Evolutionary conservation across 2,888 invertebrate species (phyloP).

Genomic region (Acrocyrtus sp.): DNA sequence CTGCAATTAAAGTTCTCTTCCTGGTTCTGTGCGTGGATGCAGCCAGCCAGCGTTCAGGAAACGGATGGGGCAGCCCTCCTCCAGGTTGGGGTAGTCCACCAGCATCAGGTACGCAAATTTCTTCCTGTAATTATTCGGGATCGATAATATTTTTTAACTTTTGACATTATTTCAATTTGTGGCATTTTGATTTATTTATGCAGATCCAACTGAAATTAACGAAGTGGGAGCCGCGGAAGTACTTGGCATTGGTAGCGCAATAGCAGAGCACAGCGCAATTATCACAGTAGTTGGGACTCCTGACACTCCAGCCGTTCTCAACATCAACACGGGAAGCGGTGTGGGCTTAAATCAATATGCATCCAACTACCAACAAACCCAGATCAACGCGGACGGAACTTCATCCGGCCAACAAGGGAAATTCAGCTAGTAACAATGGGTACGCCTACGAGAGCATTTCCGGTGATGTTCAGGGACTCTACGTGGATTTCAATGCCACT

Average conservation of each 20-base stretch:
- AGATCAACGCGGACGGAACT: conserved; percentile 31
- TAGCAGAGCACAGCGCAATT: conserved; percentile 30
- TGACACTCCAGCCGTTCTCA: conserved; percentile 14
- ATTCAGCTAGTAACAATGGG: conserved; percentile 30
- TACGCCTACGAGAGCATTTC: conserved; percentile 31
- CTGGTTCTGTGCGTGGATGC: conserved; percentile 23
- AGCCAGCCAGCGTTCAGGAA: neutral
- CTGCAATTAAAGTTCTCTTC: conserved; percentile 2
- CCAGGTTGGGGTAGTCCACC: conserved; percentile 12
- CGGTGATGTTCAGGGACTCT: conserved; percentile 26
- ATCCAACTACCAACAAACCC: conserved; percentile 40
- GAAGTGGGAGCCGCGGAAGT: conserved; percentile 31
- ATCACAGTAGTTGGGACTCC: conserved; percentile 10
- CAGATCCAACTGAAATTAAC: neutral
- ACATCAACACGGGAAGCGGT: conserved; percentile 23
- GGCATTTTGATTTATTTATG: neutral
- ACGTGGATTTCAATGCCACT: conserved; percentile 14
- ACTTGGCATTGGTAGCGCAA: conserved; percentile 17
- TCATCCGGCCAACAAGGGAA: conserved; percentile 38
- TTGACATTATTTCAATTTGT: neutral
- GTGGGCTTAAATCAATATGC: conserved; percentile 29
- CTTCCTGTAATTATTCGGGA: no score
- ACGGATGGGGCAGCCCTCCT: conserved; percentile 2
- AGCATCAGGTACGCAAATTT: no score
- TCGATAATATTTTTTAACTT: neutral